These are phyloP conservation scores for Jaculus jaculus DNA, from an alignment of 2,113 vertebrate genomes.

Conservation along the genomic window DNA sequence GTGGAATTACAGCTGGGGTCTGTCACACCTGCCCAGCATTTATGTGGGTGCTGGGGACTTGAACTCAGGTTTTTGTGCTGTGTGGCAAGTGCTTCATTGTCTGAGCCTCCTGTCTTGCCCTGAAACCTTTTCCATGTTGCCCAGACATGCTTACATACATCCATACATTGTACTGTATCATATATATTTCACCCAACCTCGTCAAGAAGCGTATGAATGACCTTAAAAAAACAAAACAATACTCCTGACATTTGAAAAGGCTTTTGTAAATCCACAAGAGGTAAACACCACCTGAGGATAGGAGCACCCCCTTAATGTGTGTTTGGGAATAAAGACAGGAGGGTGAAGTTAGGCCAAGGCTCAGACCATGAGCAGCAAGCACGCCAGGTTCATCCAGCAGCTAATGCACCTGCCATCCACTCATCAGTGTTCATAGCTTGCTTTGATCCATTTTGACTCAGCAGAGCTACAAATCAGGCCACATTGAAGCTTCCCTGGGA, in stretches of 20 bases:
- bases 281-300: background rate
- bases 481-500: background rate
- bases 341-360: background rate
- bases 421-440: background rate
- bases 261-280: background rate
- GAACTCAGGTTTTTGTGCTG: too few species aligned
- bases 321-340: background rate
- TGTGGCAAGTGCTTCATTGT: too few species aligned
- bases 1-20: too few species aligned
- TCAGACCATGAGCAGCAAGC: background rate
- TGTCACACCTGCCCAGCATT: too few species aligned
- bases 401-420: background rate
- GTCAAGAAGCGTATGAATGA: background rate
- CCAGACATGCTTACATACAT: too few species aligned
- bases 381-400: background rate
- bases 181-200: background rate
- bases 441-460: slow-evolving; percentile 10
- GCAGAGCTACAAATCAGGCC: background rate
- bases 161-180: background rate
- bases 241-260: slow-evolving; percentile 17
- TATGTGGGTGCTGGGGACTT: too few species aligned
- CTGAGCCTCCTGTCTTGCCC: too few species aligned
- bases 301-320: background rate
- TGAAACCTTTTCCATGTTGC: too few species aligned
- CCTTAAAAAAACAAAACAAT: background rate